Percentiles rank a stretch among this genome's conserved stretches.
Evolutionary conservation across 2,113 vertebrate genomes (phyloP).

Genomic region (Actenoides hombroni): DNA sequence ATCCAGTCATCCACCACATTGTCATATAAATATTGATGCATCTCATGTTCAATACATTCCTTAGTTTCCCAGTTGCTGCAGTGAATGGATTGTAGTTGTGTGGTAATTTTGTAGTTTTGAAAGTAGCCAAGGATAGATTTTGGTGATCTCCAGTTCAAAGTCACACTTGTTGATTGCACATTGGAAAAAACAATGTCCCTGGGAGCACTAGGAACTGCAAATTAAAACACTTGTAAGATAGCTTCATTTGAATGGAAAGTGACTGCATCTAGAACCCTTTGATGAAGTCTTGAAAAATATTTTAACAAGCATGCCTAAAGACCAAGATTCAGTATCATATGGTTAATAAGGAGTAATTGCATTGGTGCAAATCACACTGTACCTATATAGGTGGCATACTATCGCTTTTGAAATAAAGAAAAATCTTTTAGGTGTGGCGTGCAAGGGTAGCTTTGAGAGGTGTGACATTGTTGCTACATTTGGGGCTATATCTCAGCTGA

Average conservation of each 20-base stretch:
- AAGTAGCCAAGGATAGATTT: slow-evolving; percentile 84
- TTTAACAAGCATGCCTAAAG: background rate
- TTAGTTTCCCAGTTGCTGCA: slow-evolving; percentile 78
- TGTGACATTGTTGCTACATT: background rate
- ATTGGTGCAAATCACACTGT: background rate
- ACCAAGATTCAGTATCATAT: background rate
- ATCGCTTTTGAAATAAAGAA: background rate
- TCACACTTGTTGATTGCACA: slow-evolving; percentile 84
- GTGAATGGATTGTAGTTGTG: slow-evolving; percentile 76
- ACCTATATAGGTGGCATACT: background rate
- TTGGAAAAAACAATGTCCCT: slow-evolving; percentile 77
- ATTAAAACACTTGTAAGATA: slow-evolving; percentile 12
- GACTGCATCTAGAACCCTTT: background rate
- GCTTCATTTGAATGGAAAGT: background rate
- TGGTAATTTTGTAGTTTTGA: slow-evolving; percentile 85
- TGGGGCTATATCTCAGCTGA: background rate
- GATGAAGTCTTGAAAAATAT: background rate
- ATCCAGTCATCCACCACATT: slow-evolving; percentile 3
- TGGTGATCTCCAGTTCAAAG: slow-evolving; percentile 86
- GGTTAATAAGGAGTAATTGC: background rate
- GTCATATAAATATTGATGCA: slow-evolving; percentile 74
- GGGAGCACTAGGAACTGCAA: slow-evolving; percentile 87
- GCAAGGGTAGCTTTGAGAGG: background rate
- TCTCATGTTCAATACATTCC: slow-evolving; percentile 80
- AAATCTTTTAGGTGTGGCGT: background rate